Conservation (phyloP, 2,113 vertebrate genomes). For the Pedetes capensis region DNA sequence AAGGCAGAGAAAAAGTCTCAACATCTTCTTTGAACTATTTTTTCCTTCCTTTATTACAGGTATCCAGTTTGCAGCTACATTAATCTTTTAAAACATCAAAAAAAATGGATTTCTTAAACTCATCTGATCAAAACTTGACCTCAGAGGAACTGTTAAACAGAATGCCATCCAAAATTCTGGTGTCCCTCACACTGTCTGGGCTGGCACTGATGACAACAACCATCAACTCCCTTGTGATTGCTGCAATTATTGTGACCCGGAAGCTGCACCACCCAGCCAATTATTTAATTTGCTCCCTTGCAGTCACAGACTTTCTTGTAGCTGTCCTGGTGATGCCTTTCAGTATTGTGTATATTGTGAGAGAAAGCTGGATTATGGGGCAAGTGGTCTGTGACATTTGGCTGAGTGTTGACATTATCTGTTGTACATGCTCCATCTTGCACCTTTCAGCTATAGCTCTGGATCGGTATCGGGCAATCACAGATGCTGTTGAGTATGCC, state of each 20-base stretch:
- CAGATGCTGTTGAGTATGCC: constrained; percentile 95
- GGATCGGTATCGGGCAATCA: constrained; percentile 96
- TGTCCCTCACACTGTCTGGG: constrained; percentile 91
- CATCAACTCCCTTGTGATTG: constrained; percentile 98
- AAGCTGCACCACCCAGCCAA: constrained; percentile 98
- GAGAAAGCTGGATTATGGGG: constrained; percentile 96
- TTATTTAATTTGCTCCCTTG: constrained; percentile 97
- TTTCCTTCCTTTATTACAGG: constrained; percentile 79
- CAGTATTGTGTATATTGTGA: constrained; percentile 96
- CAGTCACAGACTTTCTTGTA: constrained; percentile 96
- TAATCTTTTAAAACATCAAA: constrained; percentile 74
- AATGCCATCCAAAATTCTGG: constrained; percentile 89
- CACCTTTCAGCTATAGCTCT: constrained; percentile 96
- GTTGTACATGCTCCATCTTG: constrained; percentile 97
- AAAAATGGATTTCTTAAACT: constrained; percentile 94
- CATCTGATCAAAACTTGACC: constrained; percentile 87
- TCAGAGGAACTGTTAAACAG: constrained; percentile 83
- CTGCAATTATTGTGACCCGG: constrained; percentile 95
- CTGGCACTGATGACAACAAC: constrained; percentile 93
- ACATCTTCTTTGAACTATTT: constrained; percentile 57
- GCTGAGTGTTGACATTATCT: constrained; percentile 95
- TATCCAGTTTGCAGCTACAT: constrained; percentile 53
- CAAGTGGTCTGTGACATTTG: constrained; percentile 94
- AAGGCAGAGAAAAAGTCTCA: constrained; percentile 14
- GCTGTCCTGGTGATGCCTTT: constrained; percentile 98